Percentiles rank a stretch among this genome's conserved stretches.
Conservation (phyloP, 2,888 invertebrate species). For the Bimastos eiseni region DNA sequence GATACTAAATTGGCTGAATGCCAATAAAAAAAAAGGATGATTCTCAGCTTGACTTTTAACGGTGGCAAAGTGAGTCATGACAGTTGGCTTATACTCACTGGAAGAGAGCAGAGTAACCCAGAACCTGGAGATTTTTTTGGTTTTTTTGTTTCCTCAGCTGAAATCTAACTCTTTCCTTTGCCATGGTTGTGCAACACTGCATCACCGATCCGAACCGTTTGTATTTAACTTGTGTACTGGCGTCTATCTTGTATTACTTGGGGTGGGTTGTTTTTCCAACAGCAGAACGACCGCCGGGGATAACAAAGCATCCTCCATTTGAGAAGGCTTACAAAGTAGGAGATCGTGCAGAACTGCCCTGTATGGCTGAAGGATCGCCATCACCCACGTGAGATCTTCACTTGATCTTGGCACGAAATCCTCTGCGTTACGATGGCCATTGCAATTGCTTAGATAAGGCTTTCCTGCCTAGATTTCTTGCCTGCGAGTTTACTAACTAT, state of each 20-base stretch:
- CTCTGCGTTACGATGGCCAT: neutral
- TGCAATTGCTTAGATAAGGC: neutral
- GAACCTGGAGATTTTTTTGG: neutral
- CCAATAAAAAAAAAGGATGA: neutral
- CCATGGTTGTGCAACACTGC: neutral
- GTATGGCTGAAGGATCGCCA: neutral
- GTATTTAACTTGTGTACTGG: neutral
- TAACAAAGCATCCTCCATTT: neutral
- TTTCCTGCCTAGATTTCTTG: constrained; percentile 5
- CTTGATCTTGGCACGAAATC: neutral
- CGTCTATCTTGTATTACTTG: constrained; percentile 17
- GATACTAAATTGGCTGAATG: neutral
- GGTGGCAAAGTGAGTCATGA: neutral
- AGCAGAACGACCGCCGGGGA: neutral
- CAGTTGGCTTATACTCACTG: neutral
- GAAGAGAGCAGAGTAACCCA: neutral
- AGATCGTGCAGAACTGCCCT: neutral
- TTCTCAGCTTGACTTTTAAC: too few relatives aligned
- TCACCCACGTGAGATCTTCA: constrained; percentile 14
- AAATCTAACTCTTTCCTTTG: neutral
- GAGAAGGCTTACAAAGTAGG: constrained; percentile 18
- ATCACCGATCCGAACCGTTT: neutral
- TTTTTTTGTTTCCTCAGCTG: neutral
- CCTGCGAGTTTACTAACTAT: neutral
- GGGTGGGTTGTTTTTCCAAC: constrained; percentile 18